Evolutionary conservation across 2,113 vertebrate genomes (phyloP).

Genomic region (Centropus bengalensis): DNA sequence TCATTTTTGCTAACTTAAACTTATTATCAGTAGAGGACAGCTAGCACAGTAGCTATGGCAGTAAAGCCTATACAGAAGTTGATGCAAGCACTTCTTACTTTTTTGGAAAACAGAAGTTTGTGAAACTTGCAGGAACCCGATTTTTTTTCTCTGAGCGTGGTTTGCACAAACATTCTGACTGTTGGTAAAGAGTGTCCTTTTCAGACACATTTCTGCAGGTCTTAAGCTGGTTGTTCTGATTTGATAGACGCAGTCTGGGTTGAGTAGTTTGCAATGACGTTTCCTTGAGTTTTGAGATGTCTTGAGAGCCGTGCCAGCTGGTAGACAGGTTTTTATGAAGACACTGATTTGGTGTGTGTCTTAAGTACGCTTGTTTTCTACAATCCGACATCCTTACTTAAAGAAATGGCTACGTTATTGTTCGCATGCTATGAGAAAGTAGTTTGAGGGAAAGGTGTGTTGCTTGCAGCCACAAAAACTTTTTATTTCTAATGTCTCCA

Average conservation of each 20-base stretch:
- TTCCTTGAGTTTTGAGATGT: conserved; percentile 9
- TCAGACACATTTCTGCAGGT: not conserved
- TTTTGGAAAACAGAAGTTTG: not conserved
- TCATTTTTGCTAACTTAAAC: not conserved
- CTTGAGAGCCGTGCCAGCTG: not conserved
- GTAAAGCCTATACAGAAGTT: not conserved
- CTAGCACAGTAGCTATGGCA: not conserved
- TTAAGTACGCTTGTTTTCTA: not conserved
- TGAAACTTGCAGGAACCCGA: not conserved
- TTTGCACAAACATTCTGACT: not conserved
- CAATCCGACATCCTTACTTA: not conserved
- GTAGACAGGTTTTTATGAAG: not conserved
- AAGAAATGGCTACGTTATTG: not conserved
- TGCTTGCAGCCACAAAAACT: not conserved
- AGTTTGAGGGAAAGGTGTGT: not conserved
- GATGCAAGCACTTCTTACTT: not conserved
- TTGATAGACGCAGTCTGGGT: not conserved
- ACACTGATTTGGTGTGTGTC: not conserved
- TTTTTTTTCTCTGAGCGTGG: not conserved
- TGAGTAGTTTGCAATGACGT: not conserved
- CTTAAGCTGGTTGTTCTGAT: not conserved
- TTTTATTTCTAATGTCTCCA: not conserved
- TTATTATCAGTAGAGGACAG: not conserved
- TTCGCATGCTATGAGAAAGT: not conserved
- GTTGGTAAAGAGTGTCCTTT: not conserved